Base-by-base conservation (phyloP, 2,113 vertebrate genomes). In the Amblyopsis rosae region DNA sequence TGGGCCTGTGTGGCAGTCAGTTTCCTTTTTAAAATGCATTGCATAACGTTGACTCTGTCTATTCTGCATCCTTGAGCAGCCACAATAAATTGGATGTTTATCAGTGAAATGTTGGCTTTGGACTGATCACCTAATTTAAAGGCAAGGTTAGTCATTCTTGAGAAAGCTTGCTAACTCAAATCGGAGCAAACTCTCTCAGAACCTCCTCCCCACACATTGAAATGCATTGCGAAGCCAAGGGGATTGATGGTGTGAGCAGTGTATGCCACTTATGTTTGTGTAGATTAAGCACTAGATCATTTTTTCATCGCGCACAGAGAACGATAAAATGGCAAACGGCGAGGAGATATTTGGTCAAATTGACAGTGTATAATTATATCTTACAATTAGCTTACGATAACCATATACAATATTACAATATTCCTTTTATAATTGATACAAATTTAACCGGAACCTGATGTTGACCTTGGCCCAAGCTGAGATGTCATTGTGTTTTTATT, bases 391-490 rank as follows among this genome's bases (percentile, higher is more conserved):
- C 53, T 61, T 26, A 26, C 26, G 26, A 26, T 26, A 26, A 26
- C 26, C 26, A 2, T 26, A 26, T 26, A 26, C 26, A 26, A 26
- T 26, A 26, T 3, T 26, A 26, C 26, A 26, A 26, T 26, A 26
- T 26, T 26, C 26, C 26, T 26, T 26, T 26, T 26, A 26, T 26
- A 17, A 67, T 73, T 60, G 12, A 73, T 47, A 47, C 53, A 48
- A 73, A 69, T 17, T 41, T 41, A 41, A 41, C 35, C 35, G 4
- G 35, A 41, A n/a, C 54, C 17, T 61, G 50, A 5, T 10, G 0
- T 58, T 47, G 61, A 79, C 72, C 55, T 51, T 15, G 26, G 62
- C 47, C 0, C 59, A 62, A 59, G 59, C 50, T 60, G 3, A 69
- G 62, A 50, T 26, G 46, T 35, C 17, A 33, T 62, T 54, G 17